Evolutionary conservation across 2,797 vertebrate genomes (phyloP).

Genomic region (Buphagus erythrorhynchus): DNA sequence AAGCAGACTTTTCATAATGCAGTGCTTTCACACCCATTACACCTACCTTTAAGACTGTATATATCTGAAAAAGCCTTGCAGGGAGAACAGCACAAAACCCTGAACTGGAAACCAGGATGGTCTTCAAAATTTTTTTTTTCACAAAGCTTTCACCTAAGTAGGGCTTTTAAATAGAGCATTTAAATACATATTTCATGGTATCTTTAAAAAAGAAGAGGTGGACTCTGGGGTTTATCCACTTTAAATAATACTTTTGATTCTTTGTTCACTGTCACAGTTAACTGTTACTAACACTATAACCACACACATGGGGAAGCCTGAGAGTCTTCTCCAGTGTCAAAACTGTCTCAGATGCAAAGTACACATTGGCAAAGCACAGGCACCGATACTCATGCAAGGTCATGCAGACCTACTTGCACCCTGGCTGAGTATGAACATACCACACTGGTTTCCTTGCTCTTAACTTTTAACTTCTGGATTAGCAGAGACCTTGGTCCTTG

Average conservation of each 20-base stretch:
- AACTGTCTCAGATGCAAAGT: not conserved
- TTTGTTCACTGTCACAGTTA: not conserved
- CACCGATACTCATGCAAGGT: not conserved
- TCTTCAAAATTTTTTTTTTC: not conserved
- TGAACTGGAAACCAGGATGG: not conserved
- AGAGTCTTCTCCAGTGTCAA: not conserved
- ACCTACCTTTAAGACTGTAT: not conserved
- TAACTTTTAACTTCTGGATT: not conserved
- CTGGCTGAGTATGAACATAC: not conserved
- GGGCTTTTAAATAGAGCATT: not conserved
- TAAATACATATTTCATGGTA: not conserved
- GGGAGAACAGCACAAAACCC: not conserved
- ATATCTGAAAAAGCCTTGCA: not conserved
- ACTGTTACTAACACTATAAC: not conserved
- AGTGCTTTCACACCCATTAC: not conserved
- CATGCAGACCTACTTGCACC: fast-evolving
- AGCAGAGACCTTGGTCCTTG: not conserved
- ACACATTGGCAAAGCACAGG: not conserved
- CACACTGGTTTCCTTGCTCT: not conserved
- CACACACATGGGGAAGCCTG: not conserved
- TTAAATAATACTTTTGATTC: not conserved
- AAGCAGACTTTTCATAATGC: not conserved
- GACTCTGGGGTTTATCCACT: fast-evolving
- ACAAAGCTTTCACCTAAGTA: not conserved
- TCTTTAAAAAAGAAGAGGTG: not conserved